Percentiles rank a stretch among this genome's conserved stretches.
Conservation (phyloP, 2,888 invertebrate species). For the Teleiodes luculella region DNA sequence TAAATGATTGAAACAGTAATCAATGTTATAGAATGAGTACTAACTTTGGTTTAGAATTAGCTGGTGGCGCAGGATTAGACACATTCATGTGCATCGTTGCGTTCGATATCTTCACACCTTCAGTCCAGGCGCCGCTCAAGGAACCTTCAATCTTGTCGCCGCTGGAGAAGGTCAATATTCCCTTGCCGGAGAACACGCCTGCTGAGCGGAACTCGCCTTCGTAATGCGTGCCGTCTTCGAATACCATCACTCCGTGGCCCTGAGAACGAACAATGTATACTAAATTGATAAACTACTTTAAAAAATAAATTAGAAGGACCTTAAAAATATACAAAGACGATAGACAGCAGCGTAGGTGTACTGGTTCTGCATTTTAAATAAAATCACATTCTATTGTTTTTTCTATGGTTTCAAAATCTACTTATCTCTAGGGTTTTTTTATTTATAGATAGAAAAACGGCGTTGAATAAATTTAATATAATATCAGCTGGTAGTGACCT, state of each 20-base stretch:
- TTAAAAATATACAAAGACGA: no score
- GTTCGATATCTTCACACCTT: constrained; percentile 86
- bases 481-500: no score
- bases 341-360: no score
- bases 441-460: no score
- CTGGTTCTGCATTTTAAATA: no score
- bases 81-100: constrained; percentile 84
- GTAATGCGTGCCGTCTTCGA: constrained; percentile 92
- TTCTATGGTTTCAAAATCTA: no score
- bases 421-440: no score
- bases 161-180: constrained; percentile 87
- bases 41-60: constrained; percentile 79
- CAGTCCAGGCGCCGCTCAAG: constrained; percentile 86
- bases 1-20: no score
- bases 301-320: no score
- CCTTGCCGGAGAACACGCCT: constrained; percentile 89
- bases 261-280: constrained; percentile 37
- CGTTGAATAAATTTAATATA: no score
- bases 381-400: no score
- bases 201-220: constrained; percentile 92
- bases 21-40: constrained; percentile 29
- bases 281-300: neutral
- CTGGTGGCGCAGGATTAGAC: constrained; percentile 75
- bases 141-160: constrained; percentile 87
- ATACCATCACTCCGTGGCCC: constrained; percentile 93